phyloP scores from a whole-genome alignment of 2,888 invertebrate species.

The Anorthoa munda region DNA sequence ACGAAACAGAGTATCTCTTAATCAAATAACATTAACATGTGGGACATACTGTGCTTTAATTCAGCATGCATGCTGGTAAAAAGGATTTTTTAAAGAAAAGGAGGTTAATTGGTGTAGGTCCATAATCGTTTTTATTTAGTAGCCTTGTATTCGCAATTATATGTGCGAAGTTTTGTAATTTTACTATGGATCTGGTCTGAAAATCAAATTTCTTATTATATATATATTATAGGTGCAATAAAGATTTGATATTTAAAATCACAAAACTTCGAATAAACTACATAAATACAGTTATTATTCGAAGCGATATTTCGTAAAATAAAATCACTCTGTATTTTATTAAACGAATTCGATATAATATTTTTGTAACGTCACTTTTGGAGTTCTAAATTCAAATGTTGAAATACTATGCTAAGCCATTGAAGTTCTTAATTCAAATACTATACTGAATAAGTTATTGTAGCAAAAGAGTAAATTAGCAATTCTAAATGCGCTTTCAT shows the following conservation, averaged over 20 bases:
- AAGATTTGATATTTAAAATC: neutral
- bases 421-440: constrained; percentile 9
- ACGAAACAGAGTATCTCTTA: constrained; percentile 74
- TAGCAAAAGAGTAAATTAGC: constrained; percentile 28
- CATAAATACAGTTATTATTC: constrained; percentile 13
- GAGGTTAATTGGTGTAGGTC: too few relatives aligned
- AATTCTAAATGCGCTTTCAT: constrained; percentile 21
- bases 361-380: neutral
- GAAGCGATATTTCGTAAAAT: constrained; percentile 11
- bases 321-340: neutral
- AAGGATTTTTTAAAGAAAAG: too few relatives aligned
- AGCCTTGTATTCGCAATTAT: too few relatives aligned
- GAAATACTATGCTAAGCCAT: constrained; percentile 14
- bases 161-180: too few relatives aligned
- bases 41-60: constrained; percentile 69
- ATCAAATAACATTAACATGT: constrained; percentile 76
- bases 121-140: too few relatives aligned
- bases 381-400: constrained; percentile 26
- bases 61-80: constrained; percentile 19
- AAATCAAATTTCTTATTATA: too few relatives aligned
- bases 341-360: neutral
- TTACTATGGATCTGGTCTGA: too few relatives aligned
- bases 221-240: too few relatives aligned
- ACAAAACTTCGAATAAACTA: constrained; percentile 10
- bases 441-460: constrained; percentile 22